Conservation (phyloP, 2,888 invertebrate species). For the Hypomecis punctinalis region DNA sequence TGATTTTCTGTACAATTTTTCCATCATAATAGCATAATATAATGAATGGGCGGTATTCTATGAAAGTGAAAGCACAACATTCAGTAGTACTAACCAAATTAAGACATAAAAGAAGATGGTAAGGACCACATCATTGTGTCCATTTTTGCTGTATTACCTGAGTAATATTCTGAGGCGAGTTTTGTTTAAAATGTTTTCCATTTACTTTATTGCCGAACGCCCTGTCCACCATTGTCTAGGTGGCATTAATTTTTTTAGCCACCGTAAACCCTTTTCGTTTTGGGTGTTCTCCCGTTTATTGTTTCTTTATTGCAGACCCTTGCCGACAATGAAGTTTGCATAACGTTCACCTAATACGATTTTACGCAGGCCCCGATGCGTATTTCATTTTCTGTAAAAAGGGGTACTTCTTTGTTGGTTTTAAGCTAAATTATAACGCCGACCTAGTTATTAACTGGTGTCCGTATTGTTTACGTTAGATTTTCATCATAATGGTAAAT, state of each 20-base stretch:
- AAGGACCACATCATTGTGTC: conserved; percentile 57
- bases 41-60: conserved; percentile 5
- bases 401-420: conserved; percentile 35
- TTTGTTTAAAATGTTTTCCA: conserved; percentile 60
- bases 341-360: conserved; percentile 62
- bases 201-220: conserved; percentile 65
- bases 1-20: background rate
- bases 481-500: conserved; percentile 48
- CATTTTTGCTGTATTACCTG: conserved; percentile 60
- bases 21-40: background rate
- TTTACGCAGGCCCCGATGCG: conserved; percentile 53
- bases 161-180: conserved; percentile 57
- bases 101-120: conserved; percentile 62
- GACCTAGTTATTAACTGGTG: conserved; percentile 47
- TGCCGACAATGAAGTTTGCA: conserved; percentile 69
- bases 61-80: conserved; percentile 22
- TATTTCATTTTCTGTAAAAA: conserved; percentile 51
- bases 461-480: conserved; percentile 51
- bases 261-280: conserved; percentile 64
- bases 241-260: conserved; percentile 63
- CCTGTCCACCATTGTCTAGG: conserved; percentile 68
- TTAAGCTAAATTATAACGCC: conserved; percentile 45
- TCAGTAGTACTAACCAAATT: conserved; percentile 53
- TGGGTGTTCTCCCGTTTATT: conserved; percentile 70
- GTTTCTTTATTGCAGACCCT: conserved; percentile 69